Evolutionary conservation across 2,797 vertebrate species (phyloP), one percentile per base, ranked within the genome.

Genomic region (Catharus ustulatus): DNA sequence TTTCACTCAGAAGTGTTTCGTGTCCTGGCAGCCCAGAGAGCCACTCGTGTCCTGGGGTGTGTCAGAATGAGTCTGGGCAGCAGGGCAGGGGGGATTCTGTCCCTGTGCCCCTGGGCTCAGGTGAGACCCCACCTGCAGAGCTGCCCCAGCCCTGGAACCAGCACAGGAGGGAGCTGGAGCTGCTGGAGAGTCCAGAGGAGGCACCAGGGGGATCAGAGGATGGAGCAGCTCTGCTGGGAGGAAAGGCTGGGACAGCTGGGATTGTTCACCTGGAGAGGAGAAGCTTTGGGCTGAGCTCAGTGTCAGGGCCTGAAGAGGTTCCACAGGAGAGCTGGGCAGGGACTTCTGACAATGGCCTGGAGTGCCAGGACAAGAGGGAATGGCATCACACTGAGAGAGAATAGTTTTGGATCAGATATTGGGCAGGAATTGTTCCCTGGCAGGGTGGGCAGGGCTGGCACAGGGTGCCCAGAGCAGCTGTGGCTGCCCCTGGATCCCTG

Each of bases 161-260:
- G 62, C 77, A 27, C 55, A 48, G 62, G 3, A 2, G 12, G 86
- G 42, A 42, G 2, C 42, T 68, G 86, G 62, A 75, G 77, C 77
- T 88, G 68, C 52, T 81, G 85, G 1, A 74, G 68, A 29, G 29
- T 0, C 68, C 76, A 88, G 68, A 40, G 46, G 45, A 80, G 75
- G 68, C 52, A 1, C 22, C 76, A 46, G 30, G 59, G 34, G 29
- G n/a, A 32, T n/a, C 76, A 66, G 59, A 15, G 76, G 52, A 52
- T 67, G 85, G 85, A 87, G 68, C 54, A 80, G 76, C 76, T 87
- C 85, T 63, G 63, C 83, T 68, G 54, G 63, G 63, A 61, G 54
- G 46, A 23, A 40, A 77, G 48, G 48, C 23, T 77, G 83, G 29
- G 9, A 77, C 23, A 69, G 40, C 10, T 79, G 77, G 62, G 26